Evolutionary conservation across 1,140 invertebrate genomes (phyloP), one percentile per base, ranked within the genome.

Genomic region (Octopus sinensis): DNA sequence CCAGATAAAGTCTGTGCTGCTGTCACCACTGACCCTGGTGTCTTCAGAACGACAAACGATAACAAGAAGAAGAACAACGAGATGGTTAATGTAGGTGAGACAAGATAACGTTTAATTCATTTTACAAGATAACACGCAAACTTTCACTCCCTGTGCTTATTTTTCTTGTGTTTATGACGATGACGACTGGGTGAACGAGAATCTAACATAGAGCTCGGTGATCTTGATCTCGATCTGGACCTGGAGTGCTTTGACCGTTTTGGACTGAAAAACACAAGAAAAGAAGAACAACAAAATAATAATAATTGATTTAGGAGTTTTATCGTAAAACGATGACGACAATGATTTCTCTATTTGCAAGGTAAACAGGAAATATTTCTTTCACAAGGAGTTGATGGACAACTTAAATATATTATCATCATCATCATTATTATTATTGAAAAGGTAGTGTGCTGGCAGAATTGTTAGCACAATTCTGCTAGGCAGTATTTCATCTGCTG

Each of bases 151-250:
- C 87, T 81, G 81, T 89, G 86, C 81, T 89, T 89, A 79, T 82
- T 87, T 73, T 87, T 86, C 84, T 88, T 88, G 81, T 87, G 87
- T 84, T 89, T 89, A 75, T 86, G 84, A 56, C 85, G 82, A 78
- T 88, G 86, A 81, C 85, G 82, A 54, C 83, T 81, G 54, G 88
- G 86, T 82, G 86, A 88, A 62, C 86, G 83, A n/a, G 87, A 87
- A 51, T 76, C 76, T 81, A 85, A 86, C 81, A 84, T 77, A 82
- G 80, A 83, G 71, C 83, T 84, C 56, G 79, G 83, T 56, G 84
- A 79, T 76, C 81, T 85, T 81, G 88, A 88, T 80, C 86, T 82
- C 83, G 87, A 87, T 76, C 85, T 83, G 76, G 86, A 87, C 68
- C 85, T 83, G 76, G 88, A 88, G 51, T 83, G 84, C 76, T 84